Base-by-base conservation (phyloP, 2,888 invertebrate species). In the Himalopsyche japonica region DNA sequence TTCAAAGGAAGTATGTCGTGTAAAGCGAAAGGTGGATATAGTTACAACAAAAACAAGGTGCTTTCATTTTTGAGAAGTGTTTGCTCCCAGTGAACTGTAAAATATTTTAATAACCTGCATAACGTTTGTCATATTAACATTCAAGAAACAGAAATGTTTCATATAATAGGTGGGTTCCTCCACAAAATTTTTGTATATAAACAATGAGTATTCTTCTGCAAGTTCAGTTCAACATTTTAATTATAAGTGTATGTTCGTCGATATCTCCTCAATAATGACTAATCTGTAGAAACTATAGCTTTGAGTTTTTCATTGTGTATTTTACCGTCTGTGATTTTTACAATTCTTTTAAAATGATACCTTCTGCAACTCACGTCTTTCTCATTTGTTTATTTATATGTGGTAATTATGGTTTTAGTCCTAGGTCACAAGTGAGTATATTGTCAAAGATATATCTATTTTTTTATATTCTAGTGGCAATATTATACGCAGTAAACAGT, bases 51-150 rank as follows among this genome's bases (percentile, higher is more conserved):
- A 70, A 24, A 70, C 70, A 70, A 70, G 70, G 70, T 30, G 30
- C 48, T 48, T 47, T 79, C 79, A 24, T 79, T 79, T 79, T 43
- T 15, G 48, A 70, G 70, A 70, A 27, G 70, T 70, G 24, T n/a
- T 27, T 57, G 77, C 47, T 77, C 77, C 37, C 24, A 57, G 20
- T 48, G 20, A 86, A 86, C 86, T 83, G 87, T 87, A 85, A 85
- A 86, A 80, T 87, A 87, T 87, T 87, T 49, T 85, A 87, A 87
- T 85, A 85, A 87, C 87, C 87, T 76, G 87, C 87, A 87, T 87
- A 85, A 77, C 81, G 64, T 81, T 82, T 83, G 82, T 84, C 85
- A 77, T 77, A 86, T 86, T 86, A 83, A 49, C 83, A 86, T 86
- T 86, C 82, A 86, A 86, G 80, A 84, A 86, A 76, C 77, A 76